Base-by-base conservation (phyloP, 1,140 invertebrate species). In the Leptinotarsa lineolata region DNA sequence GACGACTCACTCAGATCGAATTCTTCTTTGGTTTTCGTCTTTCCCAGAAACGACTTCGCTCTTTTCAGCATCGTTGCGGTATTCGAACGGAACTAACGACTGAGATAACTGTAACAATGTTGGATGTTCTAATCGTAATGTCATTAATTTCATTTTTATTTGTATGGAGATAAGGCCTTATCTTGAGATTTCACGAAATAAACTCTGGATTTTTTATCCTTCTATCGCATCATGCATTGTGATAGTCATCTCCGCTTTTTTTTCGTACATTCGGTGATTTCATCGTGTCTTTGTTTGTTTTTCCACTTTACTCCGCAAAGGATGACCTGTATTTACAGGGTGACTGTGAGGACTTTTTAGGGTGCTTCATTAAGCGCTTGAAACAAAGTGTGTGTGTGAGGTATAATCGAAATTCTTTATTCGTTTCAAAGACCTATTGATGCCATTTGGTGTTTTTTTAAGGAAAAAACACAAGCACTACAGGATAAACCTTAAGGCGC, bases 41-140 rank as follows among this genome's bases (percentile, higher is more conserved):
- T 69, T 13, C 61, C 45, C 3, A 78, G 74, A 61, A 79, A 79
- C n/a, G 76, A 77, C 73, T 77, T 79, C 2, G 78, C 76, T 13
- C 78, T 71, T 73, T 75, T 70, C 20, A 79, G 69, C 78, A 79
- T 79, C 58, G 46, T 61, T 63, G 16, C 13, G 48, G 12, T 15
- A 4, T 16, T 54, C 48, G 48, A 54, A 54, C 48, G 15, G n/a
- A 16, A 54, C n/a, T 54, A 54, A 54, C 48, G n/a, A 54, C 48
- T 54, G 48, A 54, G 48, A 54, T 54, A 54, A 18, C 4, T 54
- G 16, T 54, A 54, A 54, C 48, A 54, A 54, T 54, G 48, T 18
- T 54, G n/a, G 48, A 16, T 54, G 48, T 54, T 54, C 48, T 54
- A 54, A 54, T 54, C 48, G 48, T 15, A 54, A 54, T 54, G 48